Percentiles rank a stretch among this genome's conserved stretches.
Conservation (phyloP, 2,888 invertebrate genomes). For the Apotomis betuletana region DNA sequence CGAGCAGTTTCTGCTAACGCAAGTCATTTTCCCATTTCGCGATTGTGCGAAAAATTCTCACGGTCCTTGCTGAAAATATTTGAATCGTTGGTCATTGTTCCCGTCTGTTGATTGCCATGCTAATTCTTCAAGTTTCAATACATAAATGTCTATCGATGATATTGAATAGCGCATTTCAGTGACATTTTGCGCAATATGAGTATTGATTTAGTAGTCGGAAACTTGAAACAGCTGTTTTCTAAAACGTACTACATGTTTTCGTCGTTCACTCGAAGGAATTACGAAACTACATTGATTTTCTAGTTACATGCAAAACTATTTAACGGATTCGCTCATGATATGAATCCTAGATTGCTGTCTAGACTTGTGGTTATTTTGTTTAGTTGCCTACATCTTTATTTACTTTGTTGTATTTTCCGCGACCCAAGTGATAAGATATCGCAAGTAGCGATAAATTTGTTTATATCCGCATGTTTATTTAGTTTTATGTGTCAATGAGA, state of each 20-base stretch:
- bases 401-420: conserved; percentile 27
- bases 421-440: conserved; percentile 38
- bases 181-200: conserved; percentile 81
- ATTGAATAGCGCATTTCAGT: conserved; percentile 73
- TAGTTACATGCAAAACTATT: conserved; percentile 24
- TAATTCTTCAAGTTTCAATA: conserved; percentile 61
- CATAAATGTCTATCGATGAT: conserved; percentile 55
- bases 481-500: conserved; percentile 36
- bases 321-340: background rate
- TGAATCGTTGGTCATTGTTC: conserved; percentile 69
- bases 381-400: conserved; percentile 6
- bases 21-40: conserved; percentile 36
- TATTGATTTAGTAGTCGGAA: conserved; percentile 79
- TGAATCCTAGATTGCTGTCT: background rate
- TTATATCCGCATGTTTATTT: conserved; percentile 36
- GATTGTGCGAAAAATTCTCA: conserved; percentile 51
- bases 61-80: conserved; percentile 54
- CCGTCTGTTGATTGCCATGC: conserved; percentile 66
- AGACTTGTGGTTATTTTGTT: conserved; percentile 11
- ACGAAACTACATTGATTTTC: conserved; percentile 45
- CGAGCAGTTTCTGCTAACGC: conserved; percentile 25
- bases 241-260: conserved; percentile 48
- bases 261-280: conserved; percentile 43
- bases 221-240: conserved; percentile 80
- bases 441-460: conserved; percentile 29